Evolutionary conservation across 2,888 invertebrate species (phyloP).

Genomic region (Thelaira solivaga): DNA sequence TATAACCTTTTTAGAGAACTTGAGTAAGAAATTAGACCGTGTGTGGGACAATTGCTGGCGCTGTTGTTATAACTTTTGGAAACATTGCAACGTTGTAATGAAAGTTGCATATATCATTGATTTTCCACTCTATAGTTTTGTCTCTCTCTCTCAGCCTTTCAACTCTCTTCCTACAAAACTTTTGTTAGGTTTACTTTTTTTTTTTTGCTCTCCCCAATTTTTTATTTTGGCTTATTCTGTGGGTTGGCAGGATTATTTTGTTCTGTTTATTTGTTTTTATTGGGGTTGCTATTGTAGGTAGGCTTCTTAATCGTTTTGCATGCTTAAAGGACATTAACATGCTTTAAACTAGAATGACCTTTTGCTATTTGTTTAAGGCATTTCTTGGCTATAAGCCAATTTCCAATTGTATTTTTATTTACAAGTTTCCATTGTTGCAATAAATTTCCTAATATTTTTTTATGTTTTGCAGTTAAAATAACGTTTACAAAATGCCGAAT

Average conservation of each 20-base stretch:
- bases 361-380: constrained; percentile 14
- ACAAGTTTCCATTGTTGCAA: not conserved
- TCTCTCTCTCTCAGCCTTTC: not conserved
- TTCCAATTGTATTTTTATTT: not conserved
- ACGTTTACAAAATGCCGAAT: constrained; percentile 65
- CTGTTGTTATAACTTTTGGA: not conserved
- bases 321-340: constrained; percentile 51
- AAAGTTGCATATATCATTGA: not conserved
- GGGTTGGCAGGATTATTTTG: not conserved
- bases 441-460: not conserved
- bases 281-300: no score
- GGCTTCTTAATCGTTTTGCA: constrained; percentile 14
- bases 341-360: constrained; percentile 27
- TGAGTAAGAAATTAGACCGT: not conserved
- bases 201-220: not conserved
- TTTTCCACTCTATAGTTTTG: not conserved
- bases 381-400: constrained; percentile 34
- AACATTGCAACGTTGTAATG: constrained; percentile 2
- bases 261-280: constrained; percentile 5
- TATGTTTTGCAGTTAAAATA: constrained; percentile 56
- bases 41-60: not conserved
- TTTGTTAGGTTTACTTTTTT: no score
- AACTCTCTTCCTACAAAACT: not conserved
- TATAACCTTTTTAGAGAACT: not conserved
- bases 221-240: not conserved